phyloP scores from a whole-genome alignment of 2,888 invertebrate genomes.

The Epirrhoe tristata region DNA sequence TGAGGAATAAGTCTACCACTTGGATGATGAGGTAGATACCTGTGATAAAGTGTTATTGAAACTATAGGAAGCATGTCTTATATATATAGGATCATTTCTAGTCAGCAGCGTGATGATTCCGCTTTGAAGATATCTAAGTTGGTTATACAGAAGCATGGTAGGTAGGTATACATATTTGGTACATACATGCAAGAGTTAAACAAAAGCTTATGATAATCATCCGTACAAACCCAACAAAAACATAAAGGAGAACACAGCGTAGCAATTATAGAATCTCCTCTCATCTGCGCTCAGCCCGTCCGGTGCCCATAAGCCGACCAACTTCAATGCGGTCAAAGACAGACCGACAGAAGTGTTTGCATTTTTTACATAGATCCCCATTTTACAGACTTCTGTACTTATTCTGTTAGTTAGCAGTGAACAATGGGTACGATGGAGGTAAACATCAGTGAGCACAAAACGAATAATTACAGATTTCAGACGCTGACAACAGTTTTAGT shows the following conservation, averaged over 20 bases:
- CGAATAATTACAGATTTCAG: conserved; percentile 54
- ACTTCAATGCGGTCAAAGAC: conserved; percentile 63
- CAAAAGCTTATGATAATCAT: too few species aligned
- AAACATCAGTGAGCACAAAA: conserved; percentile 47
- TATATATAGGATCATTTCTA: background rate
- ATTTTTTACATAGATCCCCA: conserved; percentile 65
- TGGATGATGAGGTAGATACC: conserved; percentile 77
- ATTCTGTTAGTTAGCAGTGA: conserved; percentile 7
- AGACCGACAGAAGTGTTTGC: conserved; percentile 61
- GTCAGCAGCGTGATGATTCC: too few species aligned
- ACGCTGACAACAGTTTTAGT: conserved; percentile 45
- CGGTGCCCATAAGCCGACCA: conserved; percentile 75
- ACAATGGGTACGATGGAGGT: conserved; percentile 36
- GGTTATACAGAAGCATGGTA: too few species aligned
- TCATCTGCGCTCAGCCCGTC: conserved; percentile 45
- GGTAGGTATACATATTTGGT: too few species aligned
- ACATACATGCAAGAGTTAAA: too few species aligned
- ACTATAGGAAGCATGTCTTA: conserved; percentile 26
- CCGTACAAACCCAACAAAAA: conserved; percentile 68
- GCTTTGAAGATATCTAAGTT: background rate
- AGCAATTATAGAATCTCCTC: conserved; percentile 59
- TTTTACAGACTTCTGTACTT: conserved; percentile 40
- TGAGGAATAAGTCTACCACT: conserved; percentile 72
- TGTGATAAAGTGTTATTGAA: conserved; percentile 36
- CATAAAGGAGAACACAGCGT: conserved; percentile 67